These are phyloP conservation scores for Lucinisca nassula DNA, from an alignment of 2,888 invertebrate genomes.

Conservation along the genomic window DNA sequence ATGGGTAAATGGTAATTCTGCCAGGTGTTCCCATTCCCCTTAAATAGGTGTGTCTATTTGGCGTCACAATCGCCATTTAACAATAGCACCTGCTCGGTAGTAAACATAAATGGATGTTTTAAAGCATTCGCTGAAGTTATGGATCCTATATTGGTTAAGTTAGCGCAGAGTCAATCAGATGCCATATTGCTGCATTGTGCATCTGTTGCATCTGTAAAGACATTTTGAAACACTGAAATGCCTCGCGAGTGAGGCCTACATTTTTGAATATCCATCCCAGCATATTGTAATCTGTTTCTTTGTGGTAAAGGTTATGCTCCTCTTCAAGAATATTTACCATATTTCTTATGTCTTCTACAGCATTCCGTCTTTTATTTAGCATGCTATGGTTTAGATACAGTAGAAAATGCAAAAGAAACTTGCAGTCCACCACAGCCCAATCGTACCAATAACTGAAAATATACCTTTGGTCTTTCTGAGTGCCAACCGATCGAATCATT, in stretches of 20 bases:
- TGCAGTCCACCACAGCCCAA: background rate
- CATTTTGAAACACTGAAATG: background rate
- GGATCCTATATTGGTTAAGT: no score
- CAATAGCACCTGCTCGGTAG: no score
- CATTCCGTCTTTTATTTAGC: background rate
- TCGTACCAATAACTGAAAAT: background rate
- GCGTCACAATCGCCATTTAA: no score
- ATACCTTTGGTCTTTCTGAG: background rate
- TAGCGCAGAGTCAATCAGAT: no score
- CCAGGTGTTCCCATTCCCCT: no score
- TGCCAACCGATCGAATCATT: background rate
- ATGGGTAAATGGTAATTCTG: no score
- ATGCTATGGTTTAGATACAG: background rate
- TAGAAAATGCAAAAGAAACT: background rate
- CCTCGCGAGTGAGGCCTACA: background rate
- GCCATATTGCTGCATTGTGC: slow-evolving; percentile 5
- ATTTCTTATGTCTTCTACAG: background rate
- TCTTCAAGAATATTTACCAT: background rate
- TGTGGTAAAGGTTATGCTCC: background rate
- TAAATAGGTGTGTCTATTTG: no score
- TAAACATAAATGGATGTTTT: no score
- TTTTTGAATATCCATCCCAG: background rate
- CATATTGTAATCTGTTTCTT: background rate
- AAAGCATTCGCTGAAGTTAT: no score
- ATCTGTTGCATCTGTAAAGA: background rate